Conservation (phyloP, 2,113 vertebrate species). For the Ceuthmochares aereus region DNA sequence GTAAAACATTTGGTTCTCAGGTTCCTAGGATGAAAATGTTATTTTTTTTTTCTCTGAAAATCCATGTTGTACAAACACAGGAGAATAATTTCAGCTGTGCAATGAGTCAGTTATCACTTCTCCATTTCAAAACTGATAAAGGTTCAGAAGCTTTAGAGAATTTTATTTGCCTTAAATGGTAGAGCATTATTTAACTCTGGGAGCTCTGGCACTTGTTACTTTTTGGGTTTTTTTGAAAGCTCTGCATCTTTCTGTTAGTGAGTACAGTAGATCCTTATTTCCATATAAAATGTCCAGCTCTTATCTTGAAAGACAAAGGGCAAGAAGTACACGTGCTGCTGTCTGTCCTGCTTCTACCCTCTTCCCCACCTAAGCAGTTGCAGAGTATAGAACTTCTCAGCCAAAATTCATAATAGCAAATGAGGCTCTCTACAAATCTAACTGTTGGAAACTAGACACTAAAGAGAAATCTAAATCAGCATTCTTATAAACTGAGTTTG, state of each 20-base stretch:
- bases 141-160: background rate
- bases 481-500: background rate
- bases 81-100: background rate
- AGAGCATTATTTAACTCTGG: background rate
- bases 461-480: background rate
- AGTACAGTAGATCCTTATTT: background rate
- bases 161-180: background rate
- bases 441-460: background rate
- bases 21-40: background rate
- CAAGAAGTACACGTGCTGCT: background rate
- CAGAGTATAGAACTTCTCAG: background rate
- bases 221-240: background rate
- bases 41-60: background rate
- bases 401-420: background rate
- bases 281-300: background rate
- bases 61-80: background rate
- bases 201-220: background rate
- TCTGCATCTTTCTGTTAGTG: background rate
- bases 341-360: background rate
- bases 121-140: background rate
- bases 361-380: background rate
- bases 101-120: background rate
- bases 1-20: background rate
- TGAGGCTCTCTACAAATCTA: background rate
- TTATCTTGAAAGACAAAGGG: background rate